Conservation (phyloP, 2,113 vertebrate species). For the Aviceda subcristata region DNA sequence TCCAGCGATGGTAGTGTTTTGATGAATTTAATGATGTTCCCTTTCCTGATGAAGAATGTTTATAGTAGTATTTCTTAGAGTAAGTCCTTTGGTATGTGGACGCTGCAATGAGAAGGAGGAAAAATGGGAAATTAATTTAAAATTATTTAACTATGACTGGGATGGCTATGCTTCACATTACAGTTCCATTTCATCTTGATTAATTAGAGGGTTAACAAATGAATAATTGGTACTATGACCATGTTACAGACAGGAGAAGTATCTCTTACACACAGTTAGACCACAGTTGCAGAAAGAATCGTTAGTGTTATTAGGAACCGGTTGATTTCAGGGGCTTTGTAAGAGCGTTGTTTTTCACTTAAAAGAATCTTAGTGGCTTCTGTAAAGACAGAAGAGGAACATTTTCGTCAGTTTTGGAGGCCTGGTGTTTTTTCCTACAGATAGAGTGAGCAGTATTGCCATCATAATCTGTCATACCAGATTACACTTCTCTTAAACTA, state of each 20-base stretch:
- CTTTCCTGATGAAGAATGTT: slow-evolving; percentile 82
- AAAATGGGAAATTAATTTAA: slow-evolving; percentile 37
- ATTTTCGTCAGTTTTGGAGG: background rate
- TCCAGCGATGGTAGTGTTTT: slow-evolving; percentile 81
- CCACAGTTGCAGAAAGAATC: background rate
- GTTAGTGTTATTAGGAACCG: background rate
- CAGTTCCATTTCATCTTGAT: background rate
- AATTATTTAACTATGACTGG: background rate
- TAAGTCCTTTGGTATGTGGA: slow-evolving; percentile 91
- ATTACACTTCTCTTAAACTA: background rate
- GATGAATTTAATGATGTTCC: slow-evolving; percentile 77
- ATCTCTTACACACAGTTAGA: background rate
- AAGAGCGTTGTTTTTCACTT: background rate
- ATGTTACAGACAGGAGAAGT: background rate
- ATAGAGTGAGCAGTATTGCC: background rate
- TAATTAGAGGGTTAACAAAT: background rate
- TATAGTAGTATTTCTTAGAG: slow-evolving; percentile 83
- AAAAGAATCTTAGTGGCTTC: background rate
- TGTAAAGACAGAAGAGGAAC: background rate
- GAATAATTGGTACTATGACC: background rate
- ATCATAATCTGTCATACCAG: background rate
- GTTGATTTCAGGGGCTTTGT: background rate
- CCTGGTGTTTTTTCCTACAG: background rate
- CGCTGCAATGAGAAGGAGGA: slow-evolving; percentile 75
- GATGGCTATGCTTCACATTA: background rate